Evolutionary conservation across 1,140 invertebrate species (phyloP).

Genomic region (Halesus radiatus): DNA sequence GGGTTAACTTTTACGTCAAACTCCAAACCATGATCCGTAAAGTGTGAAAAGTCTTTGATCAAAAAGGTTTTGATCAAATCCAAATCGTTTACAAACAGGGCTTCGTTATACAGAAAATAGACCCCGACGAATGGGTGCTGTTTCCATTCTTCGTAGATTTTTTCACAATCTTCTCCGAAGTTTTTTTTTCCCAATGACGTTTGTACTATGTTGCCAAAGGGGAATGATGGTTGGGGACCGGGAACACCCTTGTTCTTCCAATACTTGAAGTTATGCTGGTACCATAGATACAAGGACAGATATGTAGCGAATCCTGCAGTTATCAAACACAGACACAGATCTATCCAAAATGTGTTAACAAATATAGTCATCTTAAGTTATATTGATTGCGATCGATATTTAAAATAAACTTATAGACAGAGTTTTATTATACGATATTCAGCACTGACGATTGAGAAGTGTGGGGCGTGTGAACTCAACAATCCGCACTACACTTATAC

Average conservation of each 20-base stretch:
- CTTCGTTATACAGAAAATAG: constrained; percentile 64
- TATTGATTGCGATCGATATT: too few relatives aligned
- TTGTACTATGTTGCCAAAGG: not conserved
- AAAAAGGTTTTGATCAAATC: constrained; percentile 72
- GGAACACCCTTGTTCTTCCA: constrained; percentile 6
- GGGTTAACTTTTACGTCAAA: constrained; percentile 63
- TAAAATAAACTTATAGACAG: too few relatives aligned
- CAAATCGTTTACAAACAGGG: constrained; percentile 66
- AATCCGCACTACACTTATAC: too few relatives aligned
- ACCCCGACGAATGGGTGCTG: constrained; percentile 59
- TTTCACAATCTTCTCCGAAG: not conserved
- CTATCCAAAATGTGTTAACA: too few relatives aligned
- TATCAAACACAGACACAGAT: too few relatives aligned
- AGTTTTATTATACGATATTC: too few relatives aligned
- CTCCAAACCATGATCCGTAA: constrained; percentile 70
- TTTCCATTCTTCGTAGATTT: constrained; percentile 31
- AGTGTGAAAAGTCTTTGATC: constrained; percentile 73
- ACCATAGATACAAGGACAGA: too few relatives aligned
- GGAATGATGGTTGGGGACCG: not conserved
- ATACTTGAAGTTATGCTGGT: not conserved
- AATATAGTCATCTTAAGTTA: too few relatives aligned
- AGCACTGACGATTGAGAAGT: too few relatives aligned
- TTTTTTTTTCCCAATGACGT: not conserved
- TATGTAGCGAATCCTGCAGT: too few relatives aligned
- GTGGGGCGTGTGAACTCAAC: too few relatives aligned